Percentiles rank a stretch among this genome's conserved stretches.
Conservation (phyloP, 2,113 vertebrate genomes). For the Oryzias woworae region DNA sequence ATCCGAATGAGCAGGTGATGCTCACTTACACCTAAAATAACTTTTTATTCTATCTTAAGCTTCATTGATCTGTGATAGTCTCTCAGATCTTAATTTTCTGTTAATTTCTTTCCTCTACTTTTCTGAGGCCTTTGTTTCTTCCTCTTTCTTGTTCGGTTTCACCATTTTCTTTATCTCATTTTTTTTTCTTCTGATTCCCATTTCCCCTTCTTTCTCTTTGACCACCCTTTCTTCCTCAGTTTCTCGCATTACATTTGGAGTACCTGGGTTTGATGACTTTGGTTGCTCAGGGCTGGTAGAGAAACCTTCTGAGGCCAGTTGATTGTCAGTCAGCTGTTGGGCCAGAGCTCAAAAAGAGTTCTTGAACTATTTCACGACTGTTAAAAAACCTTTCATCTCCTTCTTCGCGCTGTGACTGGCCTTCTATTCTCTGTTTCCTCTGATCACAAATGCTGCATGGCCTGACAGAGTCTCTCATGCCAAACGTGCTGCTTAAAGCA, state of each 20-base stretch:
- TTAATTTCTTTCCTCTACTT: constrained; percentile 23
- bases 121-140: constrained; percentile 29
- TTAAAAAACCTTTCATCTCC: constrained; percentile 49
- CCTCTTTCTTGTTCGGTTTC: constrained; percentile 3
- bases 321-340: constrained; percentile 55
- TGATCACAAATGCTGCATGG: constrained; percentile 44
- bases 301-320: constrained; percentile 45
- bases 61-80: constrained; percentile 22
- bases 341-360: constrained; percentile 18
- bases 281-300: constrained; percentile 48
- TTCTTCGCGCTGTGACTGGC: constrained; percentile 13
- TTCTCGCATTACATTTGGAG: constrained; percentile 9
- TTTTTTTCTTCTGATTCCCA: too few species aligned
- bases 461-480: constrained; percentile 40
- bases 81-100: constrained; percentile 60
- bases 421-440: constrained; percentile 33
- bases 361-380: constrained; percentile 44
- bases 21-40: constrained; percentile 70
- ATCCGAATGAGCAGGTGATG: constrained; percentile 55
- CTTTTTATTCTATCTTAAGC: constrained; percentile 55
- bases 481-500: constrained; percentile 16
- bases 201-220: too few species aligned
- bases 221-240: too few species aligned
- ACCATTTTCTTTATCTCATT: too few species aligned
- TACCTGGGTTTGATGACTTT: constrained; percentile 40